Conservation (phyloP, 53 echinoderm and acorn worm species). For the Zoroaster sp. region DNA sequence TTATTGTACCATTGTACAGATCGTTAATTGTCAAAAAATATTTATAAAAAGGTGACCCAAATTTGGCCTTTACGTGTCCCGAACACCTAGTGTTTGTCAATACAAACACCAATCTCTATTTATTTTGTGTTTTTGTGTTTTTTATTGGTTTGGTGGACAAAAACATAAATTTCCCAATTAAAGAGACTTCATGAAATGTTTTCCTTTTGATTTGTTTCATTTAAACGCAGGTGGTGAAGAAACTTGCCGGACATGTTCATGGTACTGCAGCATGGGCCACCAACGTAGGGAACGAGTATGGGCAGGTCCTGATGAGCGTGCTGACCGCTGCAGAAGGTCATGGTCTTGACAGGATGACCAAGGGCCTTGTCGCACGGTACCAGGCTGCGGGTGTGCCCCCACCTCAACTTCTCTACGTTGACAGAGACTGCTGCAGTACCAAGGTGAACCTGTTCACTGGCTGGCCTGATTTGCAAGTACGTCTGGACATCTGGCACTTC, state of each 20-base stretch:
- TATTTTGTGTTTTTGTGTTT: neutral
- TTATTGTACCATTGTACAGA: no score
- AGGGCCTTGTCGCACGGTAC: constrained; percentile 58
- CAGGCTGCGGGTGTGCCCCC: constrained; percentile 38
- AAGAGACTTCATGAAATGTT: no score
- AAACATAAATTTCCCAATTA: no score
- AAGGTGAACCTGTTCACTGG: constrained; percentile 45
- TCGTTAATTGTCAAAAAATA: no score
- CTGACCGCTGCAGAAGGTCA: constrained; percentile 72
- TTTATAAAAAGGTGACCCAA: no score
- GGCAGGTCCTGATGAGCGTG: constrained; percentile 75
- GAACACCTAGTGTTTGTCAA: no score
- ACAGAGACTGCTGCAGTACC: constrained; percentile 72
- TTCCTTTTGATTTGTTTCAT: neutral
- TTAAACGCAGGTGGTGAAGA: constrained; percentile 51
- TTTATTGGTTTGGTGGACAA: no score
- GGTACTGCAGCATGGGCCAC: constrained; percentile 67
- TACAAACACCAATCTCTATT: neutral
- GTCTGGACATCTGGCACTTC: constrained; percentile 80
- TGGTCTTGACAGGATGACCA: constrained; percentile 50
- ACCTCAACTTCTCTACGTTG: constrained; percentile 65
- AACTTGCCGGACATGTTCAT: constrained; percentile 34
- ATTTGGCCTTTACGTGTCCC: no score
- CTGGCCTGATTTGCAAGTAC: constrained; percentile 61
- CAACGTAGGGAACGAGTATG: constrained; percentile 75